Evolutionary conservation across 2,888 invertebrate species (phyloP).

Genomic region (Leucozona laternaria): DNA sequence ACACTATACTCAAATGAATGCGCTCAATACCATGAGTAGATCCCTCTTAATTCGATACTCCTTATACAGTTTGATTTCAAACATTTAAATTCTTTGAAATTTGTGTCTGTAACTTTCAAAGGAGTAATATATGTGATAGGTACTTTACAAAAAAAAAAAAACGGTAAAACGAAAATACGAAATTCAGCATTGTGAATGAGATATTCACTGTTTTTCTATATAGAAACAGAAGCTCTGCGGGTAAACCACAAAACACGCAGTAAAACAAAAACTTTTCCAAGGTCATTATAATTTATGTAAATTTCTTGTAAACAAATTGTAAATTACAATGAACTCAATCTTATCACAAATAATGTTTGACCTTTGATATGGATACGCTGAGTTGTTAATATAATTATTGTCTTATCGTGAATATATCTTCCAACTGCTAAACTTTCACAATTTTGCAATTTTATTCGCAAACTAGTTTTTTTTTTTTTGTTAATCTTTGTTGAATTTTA

Average conservation of each 20-base stretch:
- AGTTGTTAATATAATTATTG: not conserved
- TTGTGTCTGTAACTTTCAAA: too few relatives aligned
- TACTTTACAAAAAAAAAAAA: too few relatives aligned
- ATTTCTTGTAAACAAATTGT: not conserved
- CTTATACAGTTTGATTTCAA: too few relatives aligned
- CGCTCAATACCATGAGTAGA: too few relatives aligned
- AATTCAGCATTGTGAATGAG: not conserved
- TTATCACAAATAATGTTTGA: not conserved
- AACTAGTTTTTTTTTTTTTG: not conserved
- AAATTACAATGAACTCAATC: not conserved
- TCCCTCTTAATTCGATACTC: too few relatives aligned
- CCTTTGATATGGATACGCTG: not conserved
- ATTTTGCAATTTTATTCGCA: slow-evolving; percentile 18
- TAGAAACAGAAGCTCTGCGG: not conserved
- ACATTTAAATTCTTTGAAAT: too few relatives aligned
- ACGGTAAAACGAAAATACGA: not conserved
- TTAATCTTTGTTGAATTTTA: not conserved
- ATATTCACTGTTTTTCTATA: not conserved
- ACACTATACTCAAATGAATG: too few relatives aligned
- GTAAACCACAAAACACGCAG: not conserved
- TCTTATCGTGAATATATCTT: not conserved
- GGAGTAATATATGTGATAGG: too few relatives aligned
- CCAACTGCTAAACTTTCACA: not conserved
- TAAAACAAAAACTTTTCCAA: not conserved
- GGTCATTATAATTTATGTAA: not conserved